These are phyloP conservation scores for Corythornis madagascariensis DNA, from an alignment of 2,113 vertebrate genomes.

Conservation along the genomic window DNA sequence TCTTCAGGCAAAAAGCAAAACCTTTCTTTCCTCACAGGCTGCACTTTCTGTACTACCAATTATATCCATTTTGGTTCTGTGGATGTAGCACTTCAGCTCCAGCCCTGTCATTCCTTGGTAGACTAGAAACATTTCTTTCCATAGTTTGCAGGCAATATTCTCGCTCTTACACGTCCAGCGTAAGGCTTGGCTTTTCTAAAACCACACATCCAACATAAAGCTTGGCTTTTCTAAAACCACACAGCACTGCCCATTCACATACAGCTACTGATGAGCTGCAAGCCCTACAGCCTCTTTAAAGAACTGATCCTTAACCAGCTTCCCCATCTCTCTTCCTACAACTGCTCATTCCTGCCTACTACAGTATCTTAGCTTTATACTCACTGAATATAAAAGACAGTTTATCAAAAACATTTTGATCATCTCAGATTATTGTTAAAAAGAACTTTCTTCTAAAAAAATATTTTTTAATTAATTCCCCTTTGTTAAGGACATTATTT, in stretches of 20 bases:
- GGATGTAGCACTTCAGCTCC: not conserved
- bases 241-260: fast-evolving
- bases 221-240: not conserved
- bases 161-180: not conserved
- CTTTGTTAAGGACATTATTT: slow-evolving; percentile 14
- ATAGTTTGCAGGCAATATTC: not conserved
- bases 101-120: not conserved
- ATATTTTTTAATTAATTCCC: not conserved
- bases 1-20: not conserved
- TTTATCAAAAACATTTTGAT: not conserved
- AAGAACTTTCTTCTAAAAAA: not conserved
- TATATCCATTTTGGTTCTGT: not conserved
- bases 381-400: not conserved
- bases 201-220: not conserved
- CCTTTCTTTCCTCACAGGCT: not conserved
- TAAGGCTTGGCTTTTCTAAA: not conserved
- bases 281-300: not conserved
- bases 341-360: not conserved
- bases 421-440: not conserved
- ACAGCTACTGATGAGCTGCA: fast-evolving
- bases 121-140: not conserved
- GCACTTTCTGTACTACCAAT: not conserved
- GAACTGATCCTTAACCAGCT: not conserved
- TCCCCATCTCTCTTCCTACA: not conserved
- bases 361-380: not conserved